Conservation (phyloP, 2,888 invertebrate species). For the Cataglyphis rosenhaueri region DNA sequence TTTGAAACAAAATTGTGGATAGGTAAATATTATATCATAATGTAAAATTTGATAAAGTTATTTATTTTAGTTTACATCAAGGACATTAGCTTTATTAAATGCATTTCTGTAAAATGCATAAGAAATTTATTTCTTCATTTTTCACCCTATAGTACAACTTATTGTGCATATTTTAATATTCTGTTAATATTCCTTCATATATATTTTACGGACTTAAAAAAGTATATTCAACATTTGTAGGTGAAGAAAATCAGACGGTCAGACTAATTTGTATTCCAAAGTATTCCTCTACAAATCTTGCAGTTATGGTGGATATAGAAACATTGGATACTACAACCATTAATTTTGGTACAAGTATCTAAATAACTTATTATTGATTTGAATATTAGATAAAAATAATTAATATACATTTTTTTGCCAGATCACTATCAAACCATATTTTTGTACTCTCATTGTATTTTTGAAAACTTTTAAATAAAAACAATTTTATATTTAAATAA, state of each 20-base stretch:
- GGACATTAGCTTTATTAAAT: neutral
- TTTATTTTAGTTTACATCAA: neutral
- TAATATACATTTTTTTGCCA: constrained; percentile 4
- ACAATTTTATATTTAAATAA: constrained; percentile 17
- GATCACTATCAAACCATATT: constrained; percentile 6
- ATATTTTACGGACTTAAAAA: neutral
- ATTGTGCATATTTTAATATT: neutral
- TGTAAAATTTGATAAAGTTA: neutral
- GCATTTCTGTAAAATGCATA: neutral
- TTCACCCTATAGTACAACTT: neutral
- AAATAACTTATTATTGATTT: neutral
- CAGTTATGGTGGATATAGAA: constrained; percentile 92
- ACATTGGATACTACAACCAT: constrained; percentile 91
- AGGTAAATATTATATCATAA: constrained; percentile 85
- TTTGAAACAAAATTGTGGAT: constrained; percentile 90
- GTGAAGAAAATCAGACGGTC: constrained; percentile 89
- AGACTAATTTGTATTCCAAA: constrained; percentile 93
- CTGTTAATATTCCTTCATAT: neutral
- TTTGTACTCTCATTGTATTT: constrained; percentile 20
- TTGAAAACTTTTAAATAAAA: constrained; percentile 26
- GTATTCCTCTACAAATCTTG: constrained; percentile 90
- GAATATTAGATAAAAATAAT: constrained; percentile 11
- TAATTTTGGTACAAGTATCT: constrained; percentile 85
- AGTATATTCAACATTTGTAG: constrained; percentile 83
- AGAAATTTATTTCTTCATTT: neutral